Percentiles rank a stretch among this genome's conserved stretches.
Evolutionary conservation across 2,888 invertebrate genomes (phyloP).

Genomic region (Globia sparganii): DNA sequence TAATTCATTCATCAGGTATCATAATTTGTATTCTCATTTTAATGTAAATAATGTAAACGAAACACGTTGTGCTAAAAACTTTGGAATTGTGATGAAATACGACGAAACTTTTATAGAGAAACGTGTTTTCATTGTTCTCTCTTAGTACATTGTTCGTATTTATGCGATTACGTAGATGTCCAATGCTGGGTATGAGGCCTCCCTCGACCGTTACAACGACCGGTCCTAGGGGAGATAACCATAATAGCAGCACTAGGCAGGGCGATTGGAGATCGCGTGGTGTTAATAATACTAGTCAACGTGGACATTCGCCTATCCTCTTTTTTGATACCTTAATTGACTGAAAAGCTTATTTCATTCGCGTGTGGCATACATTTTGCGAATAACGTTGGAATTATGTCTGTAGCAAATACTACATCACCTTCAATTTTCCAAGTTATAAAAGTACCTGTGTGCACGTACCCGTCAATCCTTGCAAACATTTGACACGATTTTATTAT

Average conservation of each 20-base stretch:
- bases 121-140: constrained; percentile 47
- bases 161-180: constrained; percentile 15
- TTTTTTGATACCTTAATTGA: constrained; percentile 3
- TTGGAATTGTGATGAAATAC: constrained; percentile 42
- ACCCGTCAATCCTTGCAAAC: constrained; percentile 21
- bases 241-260: constrained; percentile 41
- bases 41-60: constrained; percentile 53
- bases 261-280: constrained; percentile 36
- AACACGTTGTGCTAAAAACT: constrained; percentile 49
- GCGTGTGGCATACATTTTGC: constrained; percentile 16
- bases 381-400: constrained; percentile 6
- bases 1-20: constrained; percentile 54
- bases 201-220: constrained; percentile 45
- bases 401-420: neutral
- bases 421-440: constrained; percentile 4
- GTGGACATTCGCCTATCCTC: constrained; percentile 21
- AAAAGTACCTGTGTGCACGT: constrained; percentile 6
- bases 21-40: constrained; percentile 57
- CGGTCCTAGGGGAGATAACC: constrained; percentile 54
- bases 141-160: constrained; percentile 23
- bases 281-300: constrained; percentile 31
- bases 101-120: constrained; percentile 41
- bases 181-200: constrained; percentile 4
- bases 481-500: constrained; percentile 53
- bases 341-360: constrained; percentile 27